phyloP scores from a whole-genome alignment of 2,888 invertebrate species.

The Callyntrura sp. region DNA sequence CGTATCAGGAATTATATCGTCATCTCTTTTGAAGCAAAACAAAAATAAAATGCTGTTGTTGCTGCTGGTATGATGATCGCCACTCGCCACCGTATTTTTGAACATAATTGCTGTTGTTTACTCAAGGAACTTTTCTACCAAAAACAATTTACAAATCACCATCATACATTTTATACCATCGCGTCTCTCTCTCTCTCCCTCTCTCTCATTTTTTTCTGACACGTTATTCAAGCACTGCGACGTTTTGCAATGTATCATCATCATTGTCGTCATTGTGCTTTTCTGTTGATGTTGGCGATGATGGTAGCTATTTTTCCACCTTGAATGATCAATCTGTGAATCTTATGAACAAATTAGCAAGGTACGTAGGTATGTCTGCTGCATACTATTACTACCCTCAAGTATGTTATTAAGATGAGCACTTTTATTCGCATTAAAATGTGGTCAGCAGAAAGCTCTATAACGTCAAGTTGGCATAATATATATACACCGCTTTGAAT shows the following conservation, averaged over 20 bases:
- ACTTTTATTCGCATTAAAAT: slow-evolving; percentile 26
- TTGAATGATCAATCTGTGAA: slow-evolving; percentile 21
- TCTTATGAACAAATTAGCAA: slow-evolving; percentile 47
- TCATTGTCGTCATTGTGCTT: slow-evolving; percentile 70
- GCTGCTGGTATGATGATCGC: neutral
- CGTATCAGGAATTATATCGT: slow-evolving; percentile 44
- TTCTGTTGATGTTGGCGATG: slow-evolving; percentile 23
- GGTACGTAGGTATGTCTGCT: neutral
- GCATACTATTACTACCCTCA: neutral
- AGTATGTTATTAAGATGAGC: slow-evolving; percentile 29
- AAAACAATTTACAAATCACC: slow-evolving; percentile 72
- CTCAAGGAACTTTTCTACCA: slow-evolving; percentile 65
- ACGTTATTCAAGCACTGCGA: slow-evolving; percentile 57
- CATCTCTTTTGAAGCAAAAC: slow-evolving; percentile 48
- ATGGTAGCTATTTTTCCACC: slow-evolving; percentile 45
- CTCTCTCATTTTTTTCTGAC: slow-evolving; percentile 60
- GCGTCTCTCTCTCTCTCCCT: slow-evolving; percentile 38
- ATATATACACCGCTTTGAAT: slow-evolving; percentile 3
- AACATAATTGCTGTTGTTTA: slow-evolving; percentile 62
- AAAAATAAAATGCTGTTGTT: neutral
- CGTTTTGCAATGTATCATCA: slow-evolving; percentile 69
- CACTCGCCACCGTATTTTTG: slow-evolving; percentile 64
- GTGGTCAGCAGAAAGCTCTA: slow-evolving; percentile 4
- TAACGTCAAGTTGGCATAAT: neutral
- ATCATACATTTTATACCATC: slow-evolving; percentile 58